Base-by-base conservation (phyloP, 2,888 invertebrate species). In the Slavum lentiscoides region DNA sequence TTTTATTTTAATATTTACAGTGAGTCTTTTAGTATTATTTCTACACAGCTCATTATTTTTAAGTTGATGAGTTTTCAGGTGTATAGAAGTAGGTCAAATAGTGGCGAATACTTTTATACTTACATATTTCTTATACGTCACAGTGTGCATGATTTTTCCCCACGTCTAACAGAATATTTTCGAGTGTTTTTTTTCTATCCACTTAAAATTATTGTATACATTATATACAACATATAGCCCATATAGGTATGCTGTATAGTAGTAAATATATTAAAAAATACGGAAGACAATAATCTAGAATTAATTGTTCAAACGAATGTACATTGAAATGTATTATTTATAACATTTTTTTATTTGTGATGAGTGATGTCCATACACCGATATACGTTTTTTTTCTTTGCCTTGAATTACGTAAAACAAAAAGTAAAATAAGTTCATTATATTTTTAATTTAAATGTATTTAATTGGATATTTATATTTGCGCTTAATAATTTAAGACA, bases 11-110 rank as follows among this genome's bases (percentile, higher is more conserved):
- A 66, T 39, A n/a, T 13, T 17, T 49, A 53, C 15, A 49, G 13
- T 3, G n/a, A 15, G 49, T 49, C 49, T 7, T 43, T 9, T 9
- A 49, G 49, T 3, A 39, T 59, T 39, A 49, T 23, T 49, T 49
- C 21, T 62, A 53, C 58, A 61, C 13, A 53, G 30, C 49, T 62
- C 30, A 37, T 62, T 62, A 30, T n/a, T 62, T 74, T 62, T 74
- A 49, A 30, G 49, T 53, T 62, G 30, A 74, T n/a, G 49, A 62
- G 62, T 62, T 74, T 13, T 8, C 19, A 13, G 17, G 49, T 30
- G 30, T 30, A 49, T 49, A 53, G n/a, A 53, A 74, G 62, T 74
- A 74, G 72, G 73, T 74, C 30, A 74, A 49, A 49, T 11, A 61
- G 49, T 49, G 49, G 43, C 30, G 17, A 61, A n/a, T 7, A 4